Percentiles rank a stretch among this genome's conserved stretches.
Evolutionary conservation across 2,888 invertebrate genomes (phyloP).

Genomic region (Balanococcus diminutus): DNA sequence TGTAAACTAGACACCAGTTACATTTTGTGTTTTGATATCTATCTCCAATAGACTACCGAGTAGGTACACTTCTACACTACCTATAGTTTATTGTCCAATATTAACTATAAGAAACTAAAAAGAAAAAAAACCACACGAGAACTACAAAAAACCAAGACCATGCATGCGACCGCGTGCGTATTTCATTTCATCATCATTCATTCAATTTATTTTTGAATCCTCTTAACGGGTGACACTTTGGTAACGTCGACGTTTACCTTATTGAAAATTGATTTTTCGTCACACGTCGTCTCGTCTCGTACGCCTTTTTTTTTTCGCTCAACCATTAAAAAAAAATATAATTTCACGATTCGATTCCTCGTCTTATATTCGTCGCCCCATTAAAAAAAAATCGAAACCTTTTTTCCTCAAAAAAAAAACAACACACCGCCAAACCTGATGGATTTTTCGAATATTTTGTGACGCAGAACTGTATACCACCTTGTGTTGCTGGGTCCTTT

Average conservation of each 20-base stretch:
- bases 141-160: too few relatives aligned
- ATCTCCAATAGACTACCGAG: too few relatives aligned
- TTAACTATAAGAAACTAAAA: too few relatives aligned
- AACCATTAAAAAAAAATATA: not conserved
- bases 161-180: too few relatives aligned
- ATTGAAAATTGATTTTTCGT: conserved; percentile 19
- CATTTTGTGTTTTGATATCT: too few relatives aligned
- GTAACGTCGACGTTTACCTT: not conserved
- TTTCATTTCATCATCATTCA: too few relatives aligned
- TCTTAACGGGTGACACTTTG: not conserved
- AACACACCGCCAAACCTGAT: not conserved
- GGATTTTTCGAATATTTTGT: conserved; percentile 1
- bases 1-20: too few relatives aligned
- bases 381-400: conserved; percentile 3
- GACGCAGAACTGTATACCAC: not conserved
- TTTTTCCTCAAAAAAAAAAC: not conserved
- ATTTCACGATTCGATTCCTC: not conserved
- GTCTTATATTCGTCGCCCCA: not conserved
- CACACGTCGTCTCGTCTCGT: not conserved
- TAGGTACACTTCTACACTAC: too few relatives aligned
- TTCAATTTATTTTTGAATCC: not conserved
- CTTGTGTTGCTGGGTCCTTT: not conserved
- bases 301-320: conserved; percentile 6
- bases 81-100: too few relatives aligned
- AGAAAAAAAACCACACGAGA: too few relatives aligned